Base-by-base conservation (phyloP, 2,888 invertebrate species). In the Euplexia lucipara region DNA sequence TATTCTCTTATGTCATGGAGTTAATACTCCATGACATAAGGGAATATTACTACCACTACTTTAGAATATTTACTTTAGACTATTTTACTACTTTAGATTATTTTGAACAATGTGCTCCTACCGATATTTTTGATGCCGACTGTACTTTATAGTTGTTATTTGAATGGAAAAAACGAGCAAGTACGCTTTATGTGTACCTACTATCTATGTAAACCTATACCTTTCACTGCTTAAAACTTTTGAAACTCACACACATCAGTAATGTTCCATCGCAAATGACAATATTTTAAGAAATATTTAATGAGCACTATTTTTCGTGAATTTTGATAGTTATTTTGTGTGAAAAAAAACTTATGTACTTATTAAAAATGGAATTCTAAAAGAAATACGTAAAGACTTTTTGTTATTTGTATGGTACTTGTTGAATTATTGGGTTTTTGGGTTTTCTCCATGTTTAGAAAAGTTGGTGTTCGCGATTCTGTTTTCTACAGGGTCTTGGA, bases 221-320 rank as follows among this genome's bases (percentile, higher is more conserved):
- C 20, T 53, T 66, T 26, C 10, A 48, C n/a, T n/a, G n/a, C 41
- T 30, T 47, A 49, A 39, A 68, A 42, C 22, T 54, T 69, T 57
- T 42, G 10, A 62, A 56, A 57, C 44, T 59, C 58, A 51, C 51
- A 42, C 74, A 74, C 71, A 58, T 65, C 53, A 65, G 18, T 67
- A 70, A 77, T 67, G 63, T 81, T 85, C 83, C 84, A 88, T 84
- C 80, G 74, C 67, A 64, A 78, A 73, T 37, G 89, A 90, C 89
- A 90, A 91, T 92, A 92, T 91, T 92, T 92, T 92, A 85, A 78
- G 79, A 84, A 67, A 83, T 63, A 70, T 89, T 79, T 86, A 88
- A 84, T 83, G 72, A 90, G 85, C 88, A 90, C 89, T 90, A 91
- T 92, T 91, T 92, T 91, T 88, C 47, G 81, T 87, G 81, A 83